Evolutionary conservation across 1,140 invertebrate species (phyloP), one percentile per base, ranked within the genome.

Genomic region (Ptiloglossa arizonensis): DNA sequence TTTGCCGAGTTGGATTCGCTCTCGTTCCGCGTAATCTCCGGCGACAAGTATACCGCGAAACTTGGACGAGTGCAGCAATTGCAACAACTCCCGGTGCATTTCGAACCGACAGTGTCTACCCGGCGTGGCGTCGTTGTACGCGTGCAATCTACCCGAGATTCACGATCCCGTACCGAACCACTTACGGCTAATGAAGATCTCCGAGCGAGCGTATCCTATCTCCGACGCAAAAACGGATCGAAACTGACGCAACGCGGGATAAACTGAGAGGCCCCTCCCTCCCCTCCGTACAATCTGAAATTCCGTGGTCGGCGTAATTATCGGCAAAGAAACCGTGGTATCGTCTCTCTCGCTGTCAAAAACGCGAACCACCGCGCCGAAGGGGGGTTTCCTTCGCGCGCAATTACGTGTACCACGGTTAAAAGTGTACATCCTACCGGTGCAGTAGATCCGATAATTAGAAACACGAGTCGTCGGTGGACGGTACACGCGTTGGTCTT

Each of bases 341-440:
- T 68, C 50, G 35, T 35, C 35, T n/a, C n/a, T n/a, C n/a, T n/a
- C n/a, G 24, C 32, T 52, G 32, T 67, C 64, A 48, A 67, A 59
- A 59, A 54, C 48, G 29, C 19, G 64, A 29, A 27, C 64, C 32
- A n/a, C n/a, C n/a, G n/a, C n/a, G n/a, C n/a, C n/a, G n/a, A n/a
- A n/a, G n/a, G n/a, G 5, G 48, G 48, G 8, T 35, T 56, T 11
- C 19, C 29, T 56, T n/a, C 22, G 24, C 35, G 35, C 54, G 19
- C 22, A 32, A 24, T 19, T 54, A 24, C 13, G 52, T 11, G 57
- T 56, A 22, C 52, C 24, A 38, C 66, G n/a, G 6, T 15, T 54
- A 38, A n/a, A 35, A 44, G 38, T 24, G 41, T 8, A 19, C 63
- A 27, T n/a, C 17, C 48, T 35, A 67, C n/a, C n/a, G n/a, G n/a